Evolutionary conservation across 2,888 invertebrate species (phyloP), one percentile per base, ranked within the genome.

Genomic region (Kuschelorhynchus macadamiae): DNA sequence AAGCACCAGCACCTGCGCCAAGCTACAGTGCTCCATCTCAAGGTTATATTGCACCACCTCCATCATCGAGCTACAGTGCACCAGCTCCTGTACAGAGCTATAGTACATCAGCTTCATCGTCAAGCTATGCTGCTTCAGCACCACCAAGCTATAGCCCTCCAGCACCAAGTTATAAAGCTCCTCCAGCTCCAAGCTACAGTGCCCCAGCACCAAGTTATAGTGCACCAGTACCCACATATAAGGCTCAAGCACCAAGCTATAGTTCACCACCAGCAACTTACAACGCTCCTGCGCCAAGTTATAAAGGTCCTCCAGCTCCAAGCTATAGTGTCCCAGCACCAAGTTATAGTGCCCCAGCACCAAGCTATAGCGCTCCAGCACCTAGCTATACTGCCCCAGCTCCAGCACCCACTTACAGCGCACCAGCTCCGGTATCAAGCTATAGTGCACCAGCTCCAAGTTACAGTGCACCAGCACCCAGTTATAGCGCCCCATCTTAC

Each of bases 291-390:
- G 64, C 71, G 17, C 66, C 73, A 39, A 9, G 55, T 5, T 57
- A 65, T n/a, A 71, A 72, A 39, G 62, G 56, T 3, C 64, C 59
- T 65, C 49, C 42, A 36, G 32, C 17, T 50, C 47, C 50, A 33
- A 25, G 18, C 3, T 74, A 74, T 56, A 36, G 59, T 12, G 73
- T 71, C 9, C 76, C 75, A 53, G 64, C 71, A 18, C 39, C 70
- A 11, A 55, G 21, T 12, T 52, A 50, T 25, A 57, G 63, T n/a
- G 57, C 68, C 1, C 53, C 71, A 18, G 60, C 71, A 32, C 59
- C 71, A 14, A 42, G 71, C 69, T 73, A 68, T 47, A 52, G 21
- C 2, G 59, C 47, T 12, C 72, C 75, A 17, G 50, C 57, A 32
- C 67, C 71, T 7, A 8, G 7, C 36, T 12, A 9, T n/a, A 11